Percentiles rank a stretch among this genome's conserved stretches.
These are phyloP conservation scores for Phoenicopterus ruber DNA, from an alignment of 2,113 vertebrate genomes.

Conservation along the genomic window DNA sequence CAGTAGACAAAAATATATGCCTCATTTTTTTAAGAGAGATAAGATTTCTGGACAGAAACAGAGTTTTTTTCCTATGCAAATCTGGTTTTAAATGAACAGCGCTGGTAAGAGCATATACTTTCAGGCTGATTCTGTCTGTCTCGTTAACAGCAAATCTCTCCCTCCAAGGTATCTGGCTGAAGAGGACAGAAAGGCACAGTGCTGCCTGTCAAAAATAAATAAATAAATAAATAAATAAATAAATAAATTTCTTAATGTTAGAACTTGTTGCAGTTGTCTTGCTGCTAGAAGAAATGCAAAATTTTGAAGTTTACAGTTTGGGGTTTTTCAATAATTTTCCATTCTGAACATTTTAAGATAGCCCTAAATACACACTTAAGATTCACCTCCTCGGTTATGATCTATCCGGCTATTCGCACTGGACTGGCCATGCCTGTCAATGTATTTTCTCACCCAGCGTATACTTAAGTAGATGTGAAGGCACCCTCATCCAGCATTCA, in stretches of 20 bases:
- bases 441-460: not conserved
- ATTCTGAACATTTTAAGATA: not conserved
- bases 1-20: not conserved
- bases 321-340: not conserved
- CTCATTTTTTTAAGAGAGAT: not conserved
- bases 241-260: not conserved
- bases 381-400: slow-evolving; percentile 23
- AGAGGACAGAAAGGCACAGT: not conserved
- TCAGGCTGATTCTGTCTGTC: not conserved
- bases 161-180: slow-evolving; percentile 2
- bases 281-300: not conserved
- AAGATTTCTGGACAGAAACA: not conserved
- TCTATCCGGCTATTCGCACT: not conserved
- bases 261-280: slow-evolving; percentile 57
- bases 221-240: not conserved
- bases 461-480: slow-evolving; percentile 34
- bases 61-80: not conserved
- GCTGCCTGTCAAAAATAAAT: not conserved
- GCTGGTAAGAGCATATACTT: not conserved
- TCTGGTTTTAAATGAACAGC: not conserved
- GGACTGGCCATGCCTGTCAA: slow-evolving; percentile 24
- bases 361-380: not conserved
- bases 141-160: not conserved
- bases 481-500: slow-evolving; percentile 38
- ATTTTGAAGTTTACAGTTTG: not conserved